Base-by-base conservation (phyloP, 2,797 vertebrate species). In the Capromys pilorides region DNA sequence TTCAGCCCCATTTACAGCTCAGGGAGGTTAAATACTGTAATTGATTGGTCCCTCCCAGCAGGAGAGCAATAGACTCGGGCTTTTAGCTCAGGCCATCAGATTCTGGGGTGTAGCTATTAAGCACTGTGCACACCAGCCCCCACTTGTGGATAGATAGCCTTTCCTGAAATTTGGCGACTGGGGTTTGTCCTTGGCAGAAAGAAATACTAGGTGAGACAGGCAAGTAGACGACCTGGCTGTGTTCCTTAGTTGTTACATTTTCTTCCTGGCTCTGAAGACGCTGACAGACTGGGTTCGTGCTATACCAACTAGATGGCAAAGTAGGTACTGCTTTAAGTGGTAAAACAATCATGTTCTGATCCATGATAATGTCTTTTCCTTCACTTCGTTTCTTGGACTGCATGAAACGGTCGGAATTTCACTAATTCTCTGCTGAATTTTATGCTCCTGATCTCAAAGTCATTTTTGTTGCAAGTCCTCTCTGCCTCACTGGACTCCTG, bases 1-100 rank as follows among this genome's bases (percentile, higher is more conserved):
- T 95, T 88, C 81, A 96, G 81, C 33, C 62, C 87, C 39, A 77
- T 82, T 93, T 91, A 78, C 41, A 95, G 39, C 66, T 92, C 45
- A 80, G 4, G 2, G 69, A 84, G 18, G 39, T 77, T 80, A 85
- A 92, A 54, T 26, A 33, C 19, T 4, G 33, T 66, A 93, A 94
- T 62, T 69, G 96, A 94, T 86, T 69, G 82, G 54, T 73, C 77
- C 54, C 61, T 85, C 78, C 16, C 41, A 83, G 82, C 79, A 54
- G 85, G 89, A 54, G 92, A 67, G 61, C 24, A 33, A 91, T 64
- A 84, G 80, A 51, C 51, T 59, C 6, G 1, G 51, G 41, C 59
- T 86, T 78, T 84, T 39, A 87, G 85, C n/a, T 31, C 49, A 51
- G 80, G 69, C 39, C 88, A 41, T 39, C 51, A 39, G 66, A 85